Evolutionary conservation across 92 coral and sea anemone genomes (phyloP).

Genomic region (Heliopora coerulea): DNA sequence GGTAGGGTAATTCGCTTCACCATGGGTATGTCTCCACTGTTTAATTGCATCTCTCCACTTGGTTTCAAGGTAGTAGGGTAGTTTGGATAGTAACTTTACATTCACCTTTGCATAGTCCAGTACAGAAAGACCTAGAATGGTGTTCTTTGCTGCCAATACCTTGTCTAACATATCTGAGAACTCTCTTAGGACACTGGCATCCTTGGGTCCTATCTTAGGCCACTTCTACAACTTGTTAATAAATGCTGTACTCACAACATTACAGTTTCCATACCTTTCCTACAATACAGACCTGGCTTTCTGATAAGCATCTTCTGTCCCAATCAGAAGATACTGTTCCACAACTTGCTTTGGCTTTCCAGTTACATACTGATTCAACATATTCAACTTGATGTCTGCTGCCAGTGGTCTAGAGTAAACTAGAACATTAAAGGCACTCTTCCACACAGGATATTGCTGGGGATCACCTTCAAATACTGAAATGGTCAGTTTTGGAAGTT

Average conservation of each 20-base stretch:
- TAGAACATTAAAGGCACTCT: slow-evolving; percentile 56
- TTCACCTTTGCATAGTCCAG: slow-evolving; percentile 65
- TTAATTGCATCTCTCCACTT: slow-evolving; percentile 5
- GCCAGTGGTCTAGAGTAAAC: slow-evolving; percentile 44
- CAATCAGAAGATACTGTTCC: slow-evolving; percentile 45
- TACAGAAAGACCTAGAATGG: slow-evolving; percentile 43
- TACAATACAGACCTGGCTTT: slow-evolving; percentile 49
- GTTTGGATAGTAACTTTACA: slow-evolving; percentile 60
- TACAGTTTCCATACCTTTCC: slow-evolving; percentile 55
- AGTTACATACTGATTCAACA: slow-evolving; percentile 47
- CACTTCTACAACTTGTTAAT: slow-evolving; percentile 53
- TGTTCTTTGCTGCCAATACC: slow-evolving; percentile 49
- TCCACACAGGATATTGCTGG: slow-evolving; percentile 51
- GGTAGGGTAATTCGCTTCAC: slow-evolving; percentile 43
- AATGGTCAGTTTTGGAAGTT: slow-evolving; percentile 59
- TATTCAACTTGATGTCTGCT: slow-evolving; percentile 42
- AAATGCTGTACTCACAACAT: slow-evolving; percentile 59
- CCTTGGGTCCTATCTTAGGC: slow-evolving; percentile 63
- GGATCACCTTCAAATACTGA: slow-evolving; percentile 52
- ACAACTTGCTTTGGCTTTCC: slow-evolving; percentile 65
- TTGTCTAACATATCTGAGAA: slow-evolving; percentile 60
- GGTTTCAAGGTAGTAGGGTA: slow-evolving; percentile 27
- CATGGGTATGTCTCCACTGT: background rate
- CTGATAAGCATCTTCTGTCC: slow-evolving; percentile 53
- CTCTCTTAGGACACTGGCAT: slow-evolving; percentile 55